phyloP scores from a whole-genome alignment of 2,113 vertebrate species.

The Coregonus clupeaformis region DNA sequence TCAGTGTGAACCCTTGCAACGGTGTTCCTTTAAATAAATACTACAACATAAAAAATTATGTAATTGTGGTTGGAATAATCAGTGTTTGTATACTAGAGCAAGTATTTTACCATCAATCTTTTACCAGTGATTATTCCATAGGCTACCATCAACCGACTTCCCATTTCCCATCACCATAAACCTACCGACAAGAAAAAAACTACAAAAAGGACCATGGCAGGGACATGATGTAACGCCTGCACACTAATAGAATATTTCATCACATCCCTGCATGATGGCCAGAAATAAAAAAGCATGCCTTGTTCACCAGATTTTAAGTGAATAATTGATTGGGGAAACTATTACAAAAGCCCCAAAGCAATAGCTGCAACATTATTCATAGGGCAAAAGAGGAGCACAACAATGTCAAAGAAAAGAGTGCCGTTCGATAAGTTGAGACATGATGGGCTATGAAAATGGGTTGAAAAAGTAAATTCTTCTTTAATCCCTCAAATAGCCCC shows the following conservation, averaged over 20 bases:
- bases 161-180: background rate
- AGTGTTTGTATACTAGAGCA: too few relatives aligned
- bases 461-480: too few relatives aligned
- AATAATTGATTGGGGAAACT: background rate
- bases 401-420: background rate
- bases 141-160: too few relatives aligned
- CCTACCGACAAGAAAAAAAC: background rate
- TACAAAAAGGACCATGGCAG: background rate
- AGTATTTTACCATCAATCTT: background rate
- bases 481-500: too few relatives aligned
- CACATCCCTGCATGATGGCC: constrained; percentile 2
- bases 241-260: background rate
- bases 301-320: constrained; percentile 1
- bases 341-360: constrained; percentile 5
- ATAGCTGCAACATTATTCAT: background rate
- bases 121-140: too few relatives aligned
- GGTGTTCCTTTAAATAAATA: too few relatives aligned
- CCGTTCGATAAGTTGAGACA: background rate
- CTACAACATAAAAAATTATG: background rate
- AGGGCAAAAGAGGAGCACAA: background rate
- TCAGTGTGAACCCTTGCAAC: too few relatives aligned
- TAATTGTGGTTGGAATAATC: too few relatives aligned
- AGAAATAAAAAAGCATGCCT: background rate
- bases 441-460: too few relatives aligned
- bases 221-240: background rate